Percentiles rank a stretch among this genome's conserved stretches.
These are phyloP conservation scores for Drosophila arizonae DNA, from an alignment of 1,140 invertebrate genomes.

Conservation along the genomic window DNA sequence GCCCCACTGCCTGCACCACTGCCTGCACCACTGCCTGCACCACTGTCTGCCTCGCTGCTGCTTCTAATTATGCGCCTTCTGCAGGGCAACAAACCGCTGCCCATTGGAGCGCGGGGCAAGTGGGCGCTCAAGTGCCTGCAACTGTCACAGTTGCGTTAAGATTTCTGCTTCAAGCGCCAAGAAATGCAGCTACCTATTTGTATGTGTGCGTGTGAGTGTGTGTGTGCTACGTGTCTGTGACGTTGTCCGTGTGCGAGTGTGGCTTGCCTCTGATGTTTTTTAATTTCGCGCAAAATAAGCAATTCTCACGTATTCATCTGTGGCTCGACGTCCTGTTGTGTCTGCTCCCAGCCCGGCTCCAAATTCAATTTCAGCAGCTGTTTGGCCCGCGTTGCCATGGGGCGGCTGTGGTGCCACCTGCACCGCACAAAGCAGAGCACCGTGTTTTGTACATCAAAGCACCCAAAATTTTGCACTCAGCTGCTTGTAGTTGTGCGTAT, in stretches of 20 bases:
- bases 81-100: slow-evolving; percentile 64
- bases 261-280: slow-evolving; percentile 69
- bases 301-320: slow-evolving; percentile 75
- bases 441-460: slow-evolving; percentile 79
- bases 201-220: slow-evolving; percentile 1
- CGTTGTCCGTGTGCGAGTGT: slow-evolving; percentile 11
- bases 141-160: slow-evolving; percentile 64
- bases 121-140: slow-evolving; percentile 63
- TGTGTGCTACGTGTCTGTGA: slow-evolving; percentile 1
- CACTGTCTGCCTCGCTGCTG: slow-evolving; percentile 10
- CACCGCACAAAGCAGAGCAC: slow-evolving; percentile 36
- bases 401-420: slow-evolving; percentile 54
- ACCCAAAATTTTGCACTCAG: slow-evolving; percentile 60
- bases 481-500: slow-evolving; percentile 32
- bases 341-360: slow-evolving; percentile 28
- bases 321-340: slow-evolving; percentile 47
- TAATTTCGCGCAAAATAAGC: slow-evolving; percentile 78
- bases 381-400: slow-evolving; percentile 49
- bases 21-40: slow-evolving; percentile 6
- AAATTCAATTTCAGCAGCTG: slow-evolving; percentile 61
- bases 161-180: slow-evolving; percentile 35
- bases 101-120: slow-evolving; percentile 11
- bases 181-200: slow-evolving; percentile 13
- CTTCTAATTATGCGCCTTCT: slow-evolving; percentile 73
- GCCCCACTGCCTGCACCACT: slow-evolving; percentile 3